These are phyloP conservation scores for Tachysurus vachellii DNA, from an alignment of 2,113 vertebrate genomes.

Conservation along the genomic window DNA sequence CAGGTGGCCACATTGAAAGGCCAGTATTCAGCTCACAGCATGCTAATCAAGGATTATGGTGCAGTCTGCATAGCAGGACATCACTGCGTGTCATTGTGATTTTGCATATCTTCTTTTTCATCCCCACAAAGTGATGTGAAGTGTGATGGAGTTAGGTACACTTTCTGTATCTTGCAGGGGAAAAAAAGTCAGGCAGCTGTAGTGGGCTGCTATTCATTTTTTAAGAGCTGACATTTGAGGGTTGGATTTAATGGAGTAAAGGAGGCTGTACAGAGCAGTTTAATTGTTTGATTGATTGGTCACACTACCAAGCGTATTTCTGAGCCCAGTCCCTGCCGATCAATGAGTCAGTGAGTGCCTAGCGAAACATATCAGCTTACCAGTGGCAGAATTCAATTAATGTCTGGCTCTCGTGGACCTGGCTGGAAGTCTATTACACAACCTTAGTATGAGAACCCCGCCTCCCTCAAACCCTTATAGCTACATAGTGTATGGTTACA, in stretches of 20 bases:
- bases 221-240: conserved; percentile 53
- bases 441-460: conserved; percentile 53
- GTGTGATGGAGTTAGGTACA: neutral
- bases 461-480: conserved; percentile 31
- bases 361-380: conserved; percentile 65
- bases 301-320: conserved; percentile 67
- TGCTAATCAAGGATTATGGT: conserved; percentile 62
- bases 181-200: conserved; percentile 34
- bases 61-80: conserved; percentile 53
- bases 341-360: conserved; percentile 70
- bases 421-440: conserved; percentile 62
- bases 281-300: conserved; percentile 79
- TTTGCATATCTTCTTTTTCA: conserved; percentile 15
- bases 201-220: conserved; percentile 69
- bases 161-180: neutral
- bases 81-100: conserved; percentile 39
- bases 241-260: conserved; percentile 66
- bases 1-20: conserved; percentile 61
- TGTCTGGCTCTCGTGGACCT: conserved; percentile 57
- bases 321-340: conserved; percentile 64
- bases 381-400: conserved; percentile 68
- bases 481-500: conserved; percentile 17
- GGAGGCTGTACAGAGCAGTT: conserved; percentile 59
- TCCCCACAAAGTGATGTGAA: neutral
- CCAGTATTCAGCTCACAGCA: conserved; percentile 61